Percentiles rank a stretch among this genome's conserved stretches.
These are phyloP conservation scores for Rhodinocichla rosea DNA, from an alignment of 2,113 vertebrate species.

Conservation along the genomic window DNA sequence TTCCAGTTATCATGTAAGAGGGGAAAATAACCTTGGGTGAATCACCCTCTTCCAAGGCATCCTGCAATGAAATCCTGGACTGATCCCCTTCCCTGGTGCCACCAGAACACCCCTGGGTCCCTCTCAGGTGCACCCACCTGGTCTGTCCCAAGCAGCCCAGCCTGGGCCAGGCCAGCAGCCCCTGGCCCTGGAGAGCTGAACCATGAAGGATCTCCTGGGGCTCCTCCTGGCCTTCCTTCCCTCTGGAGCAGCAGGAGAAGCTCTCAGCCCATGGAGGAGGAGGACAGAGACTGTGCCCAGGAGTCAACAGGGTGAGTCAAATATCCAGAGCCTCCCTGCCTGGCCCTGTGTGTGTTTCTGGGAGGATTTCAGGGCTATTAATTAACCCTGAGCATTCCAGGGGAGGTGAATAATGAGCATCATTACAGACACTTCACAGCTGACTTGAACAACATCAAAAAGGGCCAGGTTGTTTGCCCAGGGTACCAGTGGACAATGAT, in stretches of 20 bases:
- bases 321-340: neutral
- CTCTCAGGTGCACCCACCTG: neutral
- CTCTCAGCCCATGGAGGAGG: neutral
- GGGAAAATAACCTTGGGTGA: too few species aligned
- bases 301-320: neutral
- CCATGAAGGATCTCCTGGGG: neutral
- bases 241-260: accelerated
- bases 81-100: neutral
- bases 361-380: constrained; percentile 1
- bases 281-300: neutral
- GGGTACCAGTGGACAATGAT: neutral
- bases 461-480: neutral
- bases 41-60: too few species aligned
- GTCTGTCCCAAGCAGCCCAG: neutral
- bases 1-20: neutral
- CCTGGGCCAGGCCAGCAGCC: neutral
- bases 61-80: neutral
- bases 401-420: constrained; percentile 21
- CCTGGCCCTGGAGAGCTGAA: neutral
- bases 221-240: neutral
- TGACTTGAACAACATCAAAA: constrained; percentile 39
- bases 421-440: neutral
- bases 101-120: too few species aligned
- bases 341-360: neutral
- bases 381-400: constrained; percentile 35